A percentile compares a stretch with the other conserved stretches of the same genome.
These are phyloP conservation scores for Zophobas morio DNA, from an alignment of 1,140 invertebrate genomes.

Conservation along the genomic window DNA sequence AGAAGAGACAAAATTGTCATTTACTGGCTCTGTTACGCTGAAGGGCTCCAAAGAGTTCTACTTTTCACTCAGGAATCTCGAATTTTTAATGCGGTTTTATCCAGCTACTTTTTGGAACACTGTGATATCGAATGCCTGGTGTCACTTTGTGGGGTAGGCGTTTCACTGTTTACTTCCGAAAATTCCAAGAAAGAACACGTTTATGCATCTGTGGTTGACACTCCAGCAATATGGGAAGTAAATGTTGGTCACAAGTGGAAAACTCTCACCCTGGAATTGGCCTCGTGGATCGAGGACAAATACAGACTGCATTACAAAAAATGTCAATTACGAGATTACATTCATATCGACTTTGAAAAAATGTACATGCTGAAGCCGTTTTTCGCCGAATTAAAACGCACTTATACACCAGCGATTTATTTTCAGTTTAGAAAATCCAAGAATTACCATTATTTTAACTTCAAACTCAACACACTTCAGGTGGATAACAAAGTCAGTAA, in stretches of 20 bases:
- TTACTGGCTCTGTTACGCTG: slow-evolving; percentile 87
- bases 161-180: slow-evolving; percentile 75
- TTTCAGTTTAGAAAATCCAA: slow-evolving; percentile 80
- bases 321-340: slow-evolving; percentile 83
- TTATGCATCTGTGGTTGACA: slow-evolving; percentile 75
- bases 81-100: slow-evolving; percentile 78
- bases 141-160: slow-evolving; percentile 78
- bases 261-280: slow-evolving; percentile 81
- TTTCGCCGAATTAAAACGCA: slow-evolving; percentile 82
- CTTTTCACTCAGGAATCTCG: slow-evolving; percentile 87
- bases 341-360: slow-evolving; percentile 84
- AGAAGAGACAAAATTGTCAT: slow-evolving; percentile 76
- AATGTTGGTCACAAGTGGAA: slow-evolving; percentile 86
- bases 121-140: slow-evolving; percentile 80
- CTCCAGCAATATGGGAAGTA: slow-evolving; percentile 85
- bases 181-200: slow-evolving; percentile 63
- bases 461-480: slow-evolving; percentile 76
- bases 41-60: slow-evolving; percentile 82
- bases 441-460: slow-evolving; percentile 78
- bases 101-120: slow-evolving; percentile 80
- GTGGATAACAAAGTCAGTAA: slow-evolving; percentile 89
- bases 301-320: slow-evolving; percentile 78
- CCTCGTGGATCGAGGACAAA: slow-evolving; percentile 87
- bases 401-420: slow-evolving; percentile 84
- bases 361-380: slow-evolving; percentile 93